Percentiles rank a stretch among this genome's conserved stretches.
Conservation (phyloP, 2,113 vertebrate genomes). For the Bostrychus sinensis region DNA sequence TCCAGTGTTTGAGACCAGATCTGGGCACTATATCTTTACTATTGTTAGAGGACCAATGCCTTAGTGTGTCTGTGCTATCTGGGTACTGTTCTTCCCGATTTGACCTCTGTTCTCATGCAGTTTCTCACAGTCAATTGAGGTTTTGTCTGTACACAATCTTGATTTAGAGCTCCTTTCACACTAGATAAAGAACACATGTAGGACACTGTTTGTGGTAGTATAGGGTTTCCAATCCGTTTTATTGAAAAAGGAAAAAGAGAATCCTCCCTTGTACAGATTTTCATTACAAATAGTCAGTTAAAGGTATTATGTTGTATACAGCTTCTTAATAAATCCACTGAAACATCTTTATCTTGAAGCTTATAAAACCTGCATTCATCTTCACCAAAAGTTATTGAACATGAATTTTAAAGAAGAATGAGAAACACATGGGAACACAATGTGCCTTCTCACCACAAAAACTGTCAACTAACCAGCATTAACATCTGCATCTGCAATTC, state of each 20-base stretch:
- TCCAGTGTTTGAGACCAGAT: conserved; percentile 20
- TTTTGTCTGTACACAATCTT: conserved; percentile 20
- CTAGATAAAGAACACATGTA: conserved; percentile 76
- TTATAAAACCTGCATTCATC: not conserved
- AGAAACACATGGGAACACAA: conserved; percentile 19
- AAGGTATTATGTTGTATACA: not conserved
- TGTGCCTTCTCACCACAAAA: not conserved
- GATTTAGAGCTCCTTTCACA: conserved; percentile 60
- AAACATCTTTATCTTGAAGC: not conserved
- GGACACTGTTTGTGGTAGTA: conserved; percentile 23
- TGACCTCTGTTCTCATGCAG: conserved; percentile 26
- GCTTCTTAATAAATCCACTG: not conserved
- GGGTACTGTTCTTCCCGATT: no score
- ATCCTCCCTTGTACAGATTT: conserved; percentile 36
- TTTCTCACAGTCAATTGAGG: conserved; percentile 21
- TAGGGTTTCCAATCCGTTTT: conserved; percentile 36
- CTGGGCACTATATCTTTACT: no score
- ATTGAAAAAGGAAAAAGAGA: conserved; percentile 28
- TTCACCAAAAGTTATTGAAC: not conserved
- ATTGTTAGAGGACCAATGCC: no score
- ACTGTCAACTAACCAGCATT: not conserved
- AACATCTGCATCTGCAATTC: not conserved
- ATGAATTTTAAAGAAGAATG: conserved; percentile 2
- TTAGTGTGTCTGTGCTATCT: no score
- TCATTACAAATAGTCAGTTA: not conserved